Percentiles rank a stretch among this genome's conserved stretches.
phyloP scores from a whole-genome alignment of 2,888 invertebrate genomes.

The Venusia cambrica region DNA sequence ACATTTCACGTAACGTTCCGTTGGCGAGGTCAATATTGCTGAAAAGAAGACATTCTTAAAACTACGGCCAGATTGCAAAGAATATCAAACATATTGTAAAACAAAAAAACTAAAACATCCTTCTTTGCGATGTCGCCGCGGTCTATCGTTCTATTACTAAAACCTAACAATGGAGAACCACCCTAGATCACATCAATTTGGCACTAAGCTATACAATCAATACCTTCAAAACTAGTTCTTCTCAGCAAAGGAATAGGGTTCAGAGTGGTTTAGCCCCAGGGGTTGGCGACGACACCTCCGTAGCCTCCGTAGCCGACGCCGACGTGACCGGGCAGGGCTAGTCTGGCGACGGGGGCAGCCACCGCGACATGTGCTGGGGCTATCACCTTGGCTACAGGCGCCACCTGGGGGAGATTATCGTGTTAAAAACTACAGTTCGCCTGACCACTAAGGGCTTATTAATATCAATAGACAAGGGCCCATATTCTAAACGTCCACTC shows the following conservation, averaged over 20 bases:
- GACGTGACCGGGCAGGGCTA: slow-evolving; percentile 36
- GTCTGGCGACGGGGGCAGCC: slow-evolving; percentile 56
- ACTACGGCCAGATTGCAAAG: slow-evolving; percentile 41
- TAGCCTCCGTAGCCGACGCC: slow-evolving; percentile 29
- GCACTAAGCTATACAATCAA: slow-evolving; percentile 13
- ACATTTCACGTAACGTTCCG: slow-evolving; percentile 43
- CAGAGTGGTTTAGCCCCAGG: slow-evolving; percentile 57
- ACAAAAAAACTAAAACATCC: slow-evolving; percentile 18
- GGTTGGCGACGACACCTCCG: slow-evolving; percentile 47
- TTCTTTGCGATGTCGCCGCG: slow-evolving; percentile 40
- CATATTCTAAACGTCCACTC: too few species aligned
- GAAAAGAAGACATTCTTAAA: slow-evolving; percentile 35
- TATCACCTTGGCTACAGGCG: slow-evolving; percentile 31
- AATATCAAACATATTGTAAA: slow-evolving; percentile 24
- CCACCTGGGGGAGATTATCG: slow-evolving; percentile 17
- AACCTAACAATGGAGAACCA: slow-evolving; percentile 10
- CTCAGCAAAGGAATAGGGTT: slow-evolving; percentile 39
- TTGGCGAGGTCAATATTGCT: slow-evolving; percentile 53
- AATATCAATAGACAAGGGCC: too few species aligned
- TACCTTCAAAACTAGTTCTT: slow-evolving; percentile 15
- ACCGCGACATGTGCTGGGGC: slow-evolving; percentile 62
- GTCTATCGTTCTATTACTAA: slow-evolving; percentile 29
- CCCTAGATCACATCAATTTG: slow-evolving; percentile 12
- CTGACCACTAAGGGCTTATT: too few species aligned
- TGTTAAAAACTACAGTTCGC: slow-evolving; percentile 27